Evolutionary conservation across 1,140 invertebrate genomes (phyloP).

Genomic region (Ips typographus): DNA sequence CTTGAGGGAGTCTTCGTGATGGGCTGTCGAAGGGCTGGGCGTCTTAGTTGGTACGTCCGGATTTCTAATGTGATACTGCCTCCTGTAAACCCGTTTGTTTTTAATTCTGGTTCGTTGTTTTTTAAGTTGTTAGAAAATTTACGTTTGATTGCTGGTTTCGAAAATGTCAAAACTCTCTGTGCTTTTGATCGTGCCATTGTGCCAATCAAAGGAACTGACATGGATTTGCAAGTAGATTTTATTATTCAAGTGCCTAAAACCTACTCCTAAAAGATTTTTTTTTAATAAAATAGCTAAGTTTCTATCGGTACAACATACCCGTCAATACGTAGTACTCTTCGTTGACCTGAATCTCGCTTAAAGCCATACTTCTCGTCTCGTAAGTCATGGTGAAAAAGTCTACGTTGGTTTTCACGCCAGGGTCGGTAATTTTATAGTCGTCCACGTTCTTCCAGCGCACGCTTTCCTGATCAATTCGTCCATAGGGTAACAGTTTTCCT

Average conservation of each 20-base stretch:
- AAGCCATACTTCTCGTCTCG: conserved; percentile 70
- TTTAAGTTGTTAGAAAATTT: too few relatives aligned
- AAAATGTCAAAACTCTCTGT: conserved; percentile 6
- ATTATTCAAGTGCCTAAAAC: conserved; percentile 3
- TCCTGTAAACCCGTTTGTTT: conserved; percentile 48
- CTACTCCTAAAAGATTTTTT: conserved; percentile 14
- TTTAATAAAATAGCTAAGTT: background rate
- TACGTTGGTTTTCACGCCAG: conserved; percentile 54
- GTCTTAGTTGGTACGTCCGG: conserved; percentile 66
- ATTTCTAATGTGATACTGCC: background rate
- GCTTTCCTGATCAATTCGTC: conserved; percentile 60
- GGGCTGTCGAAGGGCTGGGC: conserved; percentile 42
- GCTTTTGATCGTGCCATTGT: conserved; percentile 1
- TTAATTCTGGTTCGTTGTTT: background rate
- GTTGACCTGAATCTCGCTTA: conserved; percentile 69
- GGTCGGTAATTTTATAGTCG: conserved; percentile 57
- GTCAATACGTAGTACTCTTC: conserved; percentile 62
- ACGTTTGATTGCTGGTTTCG: conserved; percentile 2
- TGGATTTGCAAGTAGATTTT: conserved; percentile 17
- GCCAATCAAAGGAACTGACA: conserved; percentile 20
- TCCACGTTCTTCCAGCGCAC: conserved; percentile 66
- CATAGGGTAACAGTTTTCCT: conserved; percentile 64
- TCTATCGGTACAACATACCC: conserved; percentile 51
- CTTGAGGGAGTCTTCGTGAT: conserved; percentile 64
- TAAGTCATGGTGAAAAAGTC: conserved; percentile 74